These are phyloP conservation scores for Leptothorax acervorum DNA, from an alignment of 2,888 invertebrate genomes.

Conservation along the genomic window DNA sequence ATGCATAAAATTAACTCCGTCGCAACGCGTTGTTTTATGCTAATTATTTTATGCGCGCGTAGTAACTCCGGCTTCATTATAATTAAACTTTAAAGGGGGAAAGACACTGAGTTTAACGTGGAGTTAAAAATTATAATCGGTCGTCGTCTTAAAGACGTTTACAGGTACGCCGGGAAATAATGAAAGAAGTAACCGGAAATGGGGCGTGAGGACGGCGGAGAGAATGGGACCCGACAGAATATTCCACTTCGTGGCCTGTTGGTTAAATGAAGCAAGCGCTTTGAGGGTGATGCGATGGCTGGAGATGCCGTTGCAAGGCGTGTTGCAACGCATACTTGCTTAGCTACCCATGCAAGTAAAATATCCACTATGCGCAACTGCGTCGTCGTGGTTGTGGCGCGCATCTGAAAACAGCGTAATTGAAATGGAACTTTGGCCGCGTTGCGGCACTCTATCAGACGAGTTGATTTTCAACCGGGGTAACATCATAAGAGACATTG, in stretches of 20 bases:
- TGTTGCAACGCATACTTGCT: constrained; percentile 34
- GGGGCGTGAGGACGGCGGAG: neutral
- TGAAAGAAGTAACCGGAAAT: constrained; percentile 14
- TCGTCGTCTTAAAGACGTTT: constrained; percentile 30
- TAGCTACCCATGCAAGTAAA: constrained; percentile 10
- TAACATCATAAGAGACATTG: neutral
- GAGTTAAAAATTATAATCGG: constrained; percentile 34
- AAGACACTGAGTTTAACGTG: neutral
- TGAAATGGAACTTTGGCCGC: constrained; percentile 17
- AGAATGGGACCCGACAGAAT: constrained; percentile 17
- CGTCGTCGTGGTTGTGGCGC: neutral
- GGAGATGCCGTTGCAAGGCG: constrained; percentile 14
- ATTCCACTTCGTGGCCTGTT: constrained; percentile 25
- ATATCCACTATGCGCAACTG: constrained; percentile 23
- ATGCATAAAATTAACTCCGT: neutral
- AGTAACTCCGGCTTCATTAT: neutral
- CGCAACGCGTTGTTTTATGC: constrained; percentile 6
- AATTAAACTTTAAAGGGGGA: constrained; percentile 6
- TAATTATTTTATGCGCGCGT: constrained; percentile 27
- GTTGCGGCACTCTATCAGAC: neutral
- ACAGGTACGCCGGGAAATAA: neutral
- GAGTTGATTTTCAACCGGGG: constrained; percentile 10
- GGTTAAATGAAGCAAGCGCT: constrained; percentile 29
- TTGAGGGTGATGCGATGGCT: constrained; percentile 53
- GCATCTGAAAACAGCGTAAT: constrained; percentile 29